Conservation (phyloP, 1,140 invertebrate genomes). For the Nasonia longicornis region DNA sequence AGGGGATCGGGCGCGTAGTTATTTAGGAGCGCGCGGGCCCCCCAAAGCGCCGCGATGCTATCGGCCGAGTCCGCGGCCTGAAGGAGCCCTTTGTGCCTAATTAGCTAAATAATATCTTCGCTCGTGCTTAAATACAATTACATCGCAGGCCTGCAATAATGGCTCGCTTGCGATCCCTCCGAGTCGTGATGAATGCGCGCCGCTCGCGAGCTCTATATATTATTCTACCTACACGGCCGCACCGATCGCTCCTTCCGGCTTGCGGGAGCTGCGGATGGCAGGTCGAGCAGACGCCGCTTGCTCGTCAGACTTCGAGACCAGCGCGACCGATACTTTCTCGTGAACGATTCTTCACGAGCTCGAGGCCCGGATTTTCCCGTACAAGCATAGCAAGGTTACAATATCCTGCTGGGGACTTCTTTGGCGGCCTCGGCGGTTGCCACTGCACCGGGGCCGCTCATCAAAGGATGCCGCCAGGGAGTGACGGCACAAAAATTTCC, state of each 20-base stretch:
- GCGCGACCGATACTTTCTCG: too few species aligned
- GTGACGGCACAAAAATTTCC: neutral
- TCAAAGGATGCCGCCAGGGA: neutral
- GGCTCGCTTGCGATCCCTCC: slow-evolving; percentile 59
- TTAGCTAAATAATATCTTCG: slow-evolving; percentile 70
- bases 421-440: neutral
- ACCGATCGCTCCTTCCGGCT: too few species aligned
- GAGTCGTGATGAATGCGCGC: slow-evolving; percentile 54
- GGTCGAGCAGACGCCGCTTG: too few species aligned
- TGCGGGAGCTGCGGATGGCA: too few species aligned
- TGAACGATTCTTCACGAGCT: too few species aligned
- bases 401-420: neutral
- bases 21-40: slow-evolving; percentile 14
- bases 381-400: neutral
- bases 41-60: slow-evolving; percentile 52
- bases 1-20: neutral
- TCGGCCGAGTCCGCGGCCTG: slow-evolving; percentile 52
- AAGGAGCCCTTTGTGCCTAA: slow-evolving; percentile 68
- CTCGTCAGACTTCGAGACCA: too few species aligned
- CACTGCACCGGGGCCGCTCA: neutral
- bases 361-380: too few species aligned
- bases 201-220: slow-evolving; percentile 32
- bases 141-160: slow-evolving; percentile 45
- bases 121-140: slow-evolving; percentile 69
- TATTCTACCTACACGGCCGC: too few species aligned